Conservation (phyloP, 1,140 invertebrate species). For the Neodiprion pinetum region DNA sequence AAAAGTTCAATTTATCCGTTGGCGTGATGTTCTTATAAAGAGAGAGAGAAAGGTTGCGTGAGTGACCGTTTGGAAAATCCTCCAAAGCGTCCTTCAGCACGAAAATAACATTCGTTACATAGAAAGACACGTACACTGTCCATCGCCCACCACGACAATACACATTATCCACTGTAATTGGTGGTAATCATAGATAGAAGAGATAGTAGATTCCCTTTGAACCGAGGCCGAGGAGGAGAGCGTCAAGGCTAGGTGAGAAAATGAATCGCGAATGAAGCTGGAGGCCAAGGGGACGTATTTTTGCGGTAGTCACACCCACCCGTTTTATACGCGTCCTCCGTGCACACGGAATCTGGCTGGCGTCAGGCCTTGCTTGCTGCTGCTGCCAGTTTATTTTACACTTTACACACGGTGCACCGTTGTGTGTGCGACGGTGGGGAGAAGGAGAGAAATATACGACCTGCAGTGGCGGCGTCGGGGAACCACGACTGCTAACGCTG, state of each 20-base stretch:
- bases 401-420: neutral
- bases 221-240: neutral
- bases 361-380: no score
- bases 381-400: neutral
- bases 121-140: no score
- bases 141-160: no score
- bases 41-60: no score
- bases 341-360: no score
- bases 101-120: no score
- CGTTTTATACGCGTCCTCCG: no score
- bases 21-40: no score
- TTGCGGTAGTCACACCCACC: neutral
- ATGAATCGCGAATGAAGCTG: neutral
- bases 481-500: neutral
- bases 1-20: no score
- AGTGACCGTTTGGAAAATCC: no score
- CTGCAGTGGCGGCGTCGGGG: neutral
- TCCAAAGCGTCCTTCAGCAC: no score
- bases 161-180: no score
- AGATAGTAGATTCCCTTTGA: neutral
- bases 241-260: neutral
- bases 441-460: neutral
- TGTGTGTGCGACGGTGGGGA: neutral
- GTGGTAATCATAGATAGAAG: neutral
- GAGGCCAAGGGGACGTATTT: constrained; percentile 1